Evolutionary conservation across 2,113 vertebrate genomes (phyloP).

Genomic region (Toxotes jaculatrix): DNA sequence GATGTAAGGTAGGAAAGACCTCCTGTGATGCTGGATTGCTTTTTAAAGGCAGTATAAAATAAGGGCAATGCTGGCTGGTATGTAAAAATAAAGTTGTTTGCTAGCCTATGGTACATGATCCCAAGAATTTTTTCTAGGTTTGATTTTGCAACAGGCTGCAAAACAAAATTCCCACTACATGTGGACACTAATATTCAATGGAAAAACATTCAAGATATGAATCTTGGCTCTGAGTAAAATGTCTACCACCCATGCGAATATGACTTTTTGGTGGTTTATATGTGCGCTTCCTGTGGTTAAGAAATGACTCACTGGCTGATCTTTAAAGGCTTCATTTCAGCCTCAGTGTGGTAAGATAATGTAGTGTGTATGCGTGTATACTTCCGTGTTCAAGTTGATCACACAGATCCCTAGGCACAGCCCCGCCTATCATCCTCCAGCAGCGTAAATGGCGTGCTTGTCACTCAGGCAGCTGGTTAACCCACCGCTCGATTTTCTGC

Average conservation of each 20-base stretch:
- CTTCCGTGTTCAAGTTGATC: conserved; percentile 29
- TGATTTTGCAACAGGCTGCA: background rate
- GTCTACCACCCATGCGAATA: conserved; percentile 20
- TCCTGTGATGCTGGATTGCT: background rate
- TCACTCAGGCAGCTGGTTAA: conserved; percentile 45
- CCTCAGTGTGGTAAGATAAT: conserved; percentile 11
- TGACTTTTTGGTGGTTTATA: conserved; percentile 41
- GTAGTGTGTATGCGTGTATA: background rate
- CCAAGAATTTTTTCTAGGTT: background rate
- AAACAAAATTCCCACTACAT: background rate
- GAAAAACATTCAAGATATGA: background rate
- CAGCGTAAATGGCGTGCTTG: conserved; percentile 21
- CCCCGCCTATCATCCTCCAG: background rate
- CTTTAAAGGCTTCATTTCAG: conserved; percentile 51
- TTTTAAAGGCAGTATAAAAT: background rate
- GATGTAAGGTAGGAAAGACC: conserved; percentile 91
- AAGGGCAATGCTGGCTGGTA: background rate
- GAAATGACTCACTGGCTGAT: conserved; percentile 53
- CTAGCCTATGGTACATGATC: background rate
- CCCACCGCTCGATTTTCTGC: conserved; percentile 19
- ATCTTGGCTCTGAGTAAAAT: conserved; percentile 1
- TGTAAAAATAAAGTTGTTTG: background rate
- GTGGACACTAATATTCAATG: background rate
- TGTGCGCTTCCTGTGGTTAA: conserved; percentile 55
- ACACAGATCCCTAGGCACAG: background rate